Percentiles rank a stretch among this genome's conserved stretches.
Conservation (phyloP, 2,888 invertebrate species). For the Aelia acuminata region DNA sequence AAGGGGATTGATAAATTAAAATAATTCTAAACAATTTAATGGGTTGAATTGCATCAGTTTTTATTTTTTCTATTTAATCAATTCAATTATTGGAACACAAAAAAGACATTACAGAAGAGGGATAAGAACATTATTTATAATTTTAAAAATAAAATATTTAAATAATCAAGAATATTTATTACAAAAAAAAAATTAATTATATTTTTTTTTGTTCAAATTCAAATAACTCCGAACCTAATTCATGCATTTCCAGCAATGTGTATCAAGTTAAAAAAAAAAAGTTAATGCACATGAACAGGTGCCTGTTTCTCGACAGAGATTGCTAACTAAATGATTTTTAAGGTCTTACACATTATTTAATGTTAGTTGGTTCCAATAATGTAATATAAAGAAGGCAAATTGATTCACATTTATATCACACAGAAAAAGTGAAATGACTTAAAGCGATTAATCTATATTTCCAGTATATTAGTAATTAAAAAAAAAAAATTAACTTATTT, state of each 20-base stretch:
- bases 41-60: too few species aligned
- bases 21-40: too few species aligned
- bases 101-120: not conserved
- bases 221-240: not conserved
- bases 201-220: not conserved
- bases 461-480: too few species aligned
- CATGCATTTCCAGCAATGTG: not conserved
- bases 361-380: too few species aligned
- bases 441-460: too few species aligned
- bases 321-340: not conserved
- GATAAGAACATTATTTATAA: not conserved
- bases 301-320: slow-evolving; percentile 13
- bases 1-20: not conserved
- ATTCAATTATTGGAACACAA: slow-evolving; percentile 1
- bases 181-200: not conserved
- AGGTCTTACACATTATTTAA: too few species aligned
- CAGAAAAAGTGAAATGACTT: too few species aligned
- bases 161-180: not conserved
- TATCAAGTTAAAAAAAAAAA: not conserved
- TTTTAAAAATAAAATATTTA: not conserved
- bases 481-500: too few species aligned
- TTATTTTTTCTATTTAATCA: not conserved
- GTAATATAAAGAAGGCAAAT: too few species aligned
- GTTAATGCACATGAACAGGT: not conserved
- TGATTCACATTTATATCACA: too few species aligned